phyloP scores from a whole-genome alignment of 2,797 vertebrate species.

The Todus mexicanus region DNA sequence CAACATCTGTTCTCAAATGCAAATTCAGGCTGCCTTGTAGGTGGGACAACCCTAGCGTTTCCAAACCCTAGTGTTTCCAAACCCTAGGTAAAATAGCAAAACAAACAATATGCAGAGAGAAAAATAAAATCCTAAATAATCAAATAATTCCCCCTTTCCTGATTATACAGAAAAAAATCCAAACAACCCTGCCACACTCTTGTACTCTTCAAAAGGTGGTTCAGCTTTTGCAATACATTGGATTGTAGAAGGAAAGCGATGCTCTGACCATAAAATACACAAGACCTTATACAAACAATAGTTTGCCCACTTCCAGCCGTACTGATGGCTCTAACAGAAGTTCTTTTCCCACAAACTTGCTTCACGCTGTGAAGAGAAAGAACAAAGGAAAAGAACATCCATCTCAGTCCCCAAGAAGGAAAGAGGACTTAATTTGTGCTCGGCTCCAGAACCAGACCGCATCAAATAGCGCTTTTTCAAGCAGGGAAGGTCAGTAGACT shows the following conservation, averaged over 20 bases:
- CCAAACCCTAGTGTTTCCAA: not conserved
- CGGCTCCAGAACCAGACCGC: not conserved
- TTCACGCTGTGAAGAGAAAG: not conserved
- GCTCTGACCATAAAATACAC: not conserved
- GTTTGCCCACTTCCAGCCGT: not conserved
- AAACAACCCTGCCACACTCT: not conserved
- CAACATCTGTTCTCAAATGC: not conserved
- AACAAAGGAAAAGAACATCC: constrained; percentile 9
- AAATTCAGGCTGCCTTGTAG: not conserved
- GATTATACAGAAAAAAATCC: not conserved
- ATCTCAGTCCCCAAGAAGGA: not conserved
- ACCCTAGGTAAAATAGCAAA: not conserved
- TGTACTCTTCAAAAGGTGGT: not conserved
- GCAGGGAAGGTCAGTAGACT: not conserved
- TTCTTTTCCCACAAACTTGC: not conserved
- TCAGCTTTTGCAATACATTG: not conserved
- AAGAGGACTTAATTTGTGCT: not conserved
- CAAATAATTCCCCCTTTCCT: not conserved
- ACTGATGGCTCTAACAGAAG: not conserved
- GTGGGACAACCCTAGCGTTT: not conserved
- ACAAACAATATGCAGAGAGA: not conserved
- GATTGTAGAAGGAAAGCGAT: not conserved
- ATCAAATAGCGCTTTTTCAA: constrained; percentile 39
- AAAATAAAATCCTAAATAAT: not conserved
- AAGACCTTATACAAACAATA: not conserved